A percentile compares a stretch with the other conserved stretches of the same genome.
Evolutionary conservation across 2,113 vertebrate genomes (phyloP).

Genomic region (Epinephelus fuscoguttatus): DNA sequence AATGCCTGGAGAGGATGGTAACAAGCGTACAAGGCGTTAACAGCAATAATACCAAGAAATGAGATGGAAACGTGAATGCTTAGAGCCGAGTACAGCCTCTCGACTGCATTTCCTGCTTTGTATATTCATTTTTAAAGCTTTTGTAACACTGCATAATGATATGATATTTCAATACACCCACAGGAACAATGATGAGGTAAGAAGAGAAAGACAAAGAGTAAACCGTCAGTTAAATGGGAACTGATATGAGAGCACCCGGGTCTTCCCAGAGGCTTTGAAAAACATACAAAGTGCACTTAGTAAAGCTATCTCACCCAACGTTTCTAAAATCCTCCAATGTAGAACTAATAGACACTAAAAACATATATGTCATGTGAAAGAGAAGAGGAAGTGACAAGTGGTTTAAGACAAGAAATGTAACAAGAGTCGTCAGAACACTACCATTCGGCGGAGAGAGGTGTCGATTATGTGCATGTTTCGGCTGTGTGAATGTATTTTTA

Average conservation of each 20-base stretch:
- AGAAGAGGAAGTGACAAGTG: constrained; percentile 49
- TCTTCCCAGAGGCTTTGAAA: constrained; percentile 69
- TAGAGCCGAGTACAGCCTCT: constrained; percentile 27
- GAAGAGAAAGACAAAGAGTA: constrained; percentile 58
- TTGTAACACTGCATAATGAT: constrained; percentile 83
- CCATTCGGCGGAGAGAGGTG: constrained; percentile 14
- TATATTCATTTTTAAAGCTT: constrained; percentile 79
- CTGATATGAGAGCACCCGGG: constrained; percentile 64
- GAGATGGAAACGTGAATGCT: constrained; percentile 54
- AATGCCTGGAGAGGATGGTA: constrained; percentile 46
- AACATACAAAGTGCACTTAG: constrained; percentile 86
- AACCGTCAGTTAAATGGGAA: constrained; percentile 63
- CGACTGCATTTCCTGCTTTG: constrained; percentile 61
- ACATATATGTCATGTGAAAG: constrained; percentile 18
- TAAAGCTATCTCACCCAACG: constrained; percentile 82
- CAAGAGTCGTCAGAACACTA: constrained; percentile 46
- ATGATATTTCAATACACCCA: constrained; percentile 47
- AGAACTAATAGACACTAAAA: constrained; percentile 57
- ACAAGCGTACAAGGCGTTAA: constrained; percentile 8
- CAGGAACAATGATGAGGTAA: constrained; percentile 71
- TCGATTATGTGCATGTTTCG: constrained; percentile 48
- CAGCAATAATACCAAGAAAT: constrained; percentile 30
- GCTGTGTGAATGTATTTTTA: constrained; percentile 23
- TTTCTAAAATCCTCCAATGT: constrained; percentile 57
- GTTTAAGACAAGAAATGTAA: constrained; percentile 62